Evolutionary conservation across 1,140 invertebrate genomes (phyloP).

Genomic region (Drosophila prosaltans): DNA sequence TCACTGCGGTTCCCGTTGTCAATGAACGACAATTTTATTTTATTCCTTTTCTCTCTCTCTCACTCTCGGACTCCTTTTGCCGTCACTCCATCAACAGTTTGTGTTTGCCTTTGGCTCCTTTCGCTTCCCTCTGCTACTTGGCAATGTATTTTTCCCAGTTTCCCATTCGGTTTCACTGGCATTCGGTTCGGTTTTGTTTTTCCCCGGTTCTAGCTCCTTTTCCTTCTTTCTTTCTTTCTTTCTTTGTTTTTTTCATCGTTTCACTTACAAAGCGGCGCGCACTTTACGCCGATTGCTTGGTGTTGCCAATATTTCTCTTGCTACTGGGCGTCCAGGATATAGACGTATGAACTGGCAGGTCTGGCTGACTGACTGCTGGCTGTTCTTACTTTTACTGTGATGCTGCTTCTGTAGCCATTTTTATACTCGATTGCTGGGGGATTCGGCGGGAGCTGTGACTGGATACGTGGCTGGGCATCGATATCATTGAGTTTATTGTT

Average conservation of each 20-base stretch:
- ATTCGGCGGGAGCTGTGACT: background rate
- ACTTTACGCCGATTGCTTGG: slow-evolving; percentile 79
- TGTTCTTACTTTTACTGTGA: slow-evolving; percentile 22
- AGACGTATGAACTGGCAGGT: slow-evolving; percentile 11
- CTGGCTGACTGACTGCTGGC: background rate
- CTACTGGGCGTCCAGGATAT: slow-evolving; percentile 35
- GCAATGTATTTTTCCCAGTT: slow-evolving; percentile 3
- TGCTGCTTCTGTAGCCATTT: slow-evolving; percentile 1
- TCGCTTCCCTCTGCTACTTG: background rate
- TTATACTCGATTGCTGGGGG: background rate
- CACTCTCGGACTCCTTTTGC: slow-evolving; percentile 18
- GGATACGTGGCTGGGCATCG: slow-evolving; percentile 55
- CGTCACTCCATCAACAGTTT: slow-evolving; percentile 1
- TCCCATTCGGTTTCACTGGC: slow-evolving; percentile 13
- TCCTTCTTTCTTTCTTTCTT: background rate
- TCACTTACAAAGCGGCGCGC: slow-evolving; percentile 78
- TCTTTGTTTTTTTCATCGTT: slow-evolving; percentile 60
- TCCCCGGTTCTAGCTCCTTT: slow-evolving; percentile 5
- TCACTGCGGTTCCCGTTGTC: slow-evolving; percentile 46
- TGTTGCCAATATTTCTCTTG: slow-evolving; percentile 69
- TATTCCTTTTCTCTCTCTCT: slow-evolving; percentile 54
- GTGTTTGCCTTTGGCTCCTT: background rate
- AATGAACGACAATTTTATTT: slow-evolving; percentile 73
- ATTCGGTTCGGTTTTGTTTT: background rate
- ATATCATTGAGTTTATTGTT: slow-evolving; percentile 80